Evolutionary conservation across 2,113 vertebrate species (phyloP), one percentile per base, ranked within the genome.

Genomic region (Telmatochromis sp.): DNA sequence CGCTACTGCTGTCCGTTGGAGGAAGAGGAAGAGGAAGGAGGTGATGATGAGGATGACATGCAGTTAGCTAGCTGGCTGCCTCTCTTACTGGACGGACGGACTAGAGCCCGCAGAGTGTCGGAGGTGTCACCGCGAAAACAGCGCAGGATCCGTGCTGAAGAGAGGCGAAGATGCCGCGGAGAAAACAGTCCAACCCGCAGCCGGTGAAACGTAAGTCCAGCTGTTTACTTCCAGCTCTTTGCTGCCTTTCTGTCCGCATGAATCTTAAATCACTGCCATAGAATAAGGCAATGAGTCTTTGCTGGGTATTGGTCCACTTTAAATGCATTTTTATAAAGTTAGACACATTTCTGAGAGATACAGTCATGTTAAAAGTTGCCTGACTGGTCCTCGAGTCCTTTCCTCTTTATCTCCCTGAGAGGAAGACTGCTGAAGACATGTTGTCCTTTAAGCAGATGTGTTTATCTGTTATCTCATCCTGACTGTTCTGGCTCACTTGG

Each of bases 161-260:
- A 82, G 83, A 79, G 85, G 53, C 58, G 33, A 97, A 92, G 92
- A 99, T 99, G 98, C 98, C 98, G 93, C 96, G 98, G 93, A 97
- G 98, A 90, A 99, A 99, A 93, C 98, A 99, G 49, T 97, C 97
- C 86, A 97, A 99, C 95, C 98, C 98, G 5, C 98, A 98, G 94
- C 98, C 98, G 51, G 97, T 98, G 79, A 98, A 98, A 96, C 92
- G 97, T 98, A 90, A 94, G 94, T 92, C 11, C 73, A 78, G 45
- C 73, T 49, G 2, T 78, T 78, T 47, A 19, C 42, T 31, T 49
- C 42, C 70, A 31, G 23, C 15, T 51, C 15, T 78, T 51, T 49
- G 45, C 47, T 51, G 26, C 17, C 73, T 51, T 78, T 78, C 26
- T 78, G 26, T 33, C 26, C 73, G 5, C 45, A 31, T 68, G 63